Evolutionary conservation across 2,113 vertebrate species (phyloP).

Genomic region (Hassar affinis): DNA sequence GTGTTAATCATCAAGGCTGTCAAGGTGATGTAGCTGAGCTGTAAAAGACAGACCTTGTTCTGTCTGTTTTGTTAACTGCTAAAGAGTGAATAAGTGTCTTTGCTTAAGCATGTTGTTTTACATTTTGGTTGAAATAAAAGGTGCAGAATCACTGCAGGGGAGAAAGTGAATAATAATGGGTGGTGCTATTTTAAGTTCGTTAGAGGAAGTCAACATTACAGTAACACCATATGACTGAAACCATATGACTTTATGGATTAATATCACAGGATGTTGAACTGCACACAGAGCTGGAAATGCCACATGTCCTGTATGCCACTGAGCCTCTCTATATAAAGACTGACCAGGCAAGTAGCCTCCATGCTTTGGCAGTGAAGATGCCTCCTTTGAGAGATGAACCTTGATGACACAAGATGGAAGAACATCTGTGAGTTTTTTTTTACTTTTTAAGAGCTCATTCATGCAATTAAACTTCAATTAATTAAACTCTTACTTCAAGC

Average conservation of each 20-base stretch:
- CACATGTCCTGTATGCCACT: background rate
- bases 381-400: background rate
- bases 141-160: background rate
- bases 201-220: conserved; percentile 10
- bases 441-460: background rate
- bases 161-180: background rate
- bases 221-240: conserved; percentile 2
- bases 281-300: background rate
- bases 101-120: too few species aligned
- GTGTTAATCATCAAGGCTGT: background rate
- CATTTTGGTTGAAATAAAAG: background rate
- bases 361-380: background rate
- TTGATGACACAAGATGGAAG: background rate
- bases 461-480: background rate
- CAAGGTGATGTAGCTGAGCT: background rate
- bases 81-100: too few species aligned
- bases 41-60: background rate
- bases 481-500: background rate
- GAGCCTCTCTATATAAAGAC: background rate
- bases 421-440: conserved; percentile 4
- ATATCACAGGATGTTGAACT: conserved; percentile 3
- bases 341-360: too few species aligned
- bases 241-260: conserved; percentile 5
- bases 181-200: background rate
- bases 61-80: too few species aligned